Base-by-base conservation (phyloP, 2,888 invertebrate genomes). In the Alcis repandata region DNA sequence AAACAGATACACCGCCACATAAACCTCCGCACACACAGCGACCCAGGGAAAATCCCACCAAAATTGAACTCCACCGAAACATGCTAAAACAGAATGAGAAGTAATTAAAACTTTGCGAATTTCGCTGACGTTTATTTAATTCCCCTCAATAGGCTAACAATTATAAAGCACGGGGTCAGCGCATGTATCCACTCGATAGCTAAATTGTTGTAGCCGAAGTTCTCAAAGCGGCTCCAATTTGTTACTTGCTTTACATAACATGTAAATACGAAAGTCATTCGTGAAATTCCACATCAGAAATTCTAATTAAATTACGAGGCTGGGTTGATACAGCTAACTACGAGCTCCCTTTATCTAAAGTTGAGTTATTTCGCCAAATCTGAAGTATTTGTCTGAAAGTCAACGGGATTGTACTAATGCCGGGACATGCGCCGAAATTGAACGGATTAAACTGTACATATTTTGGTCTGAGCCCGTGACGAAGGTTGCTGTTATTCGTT, bases 241-340 rank as follows among this genome's bases (percentile, higher is more conserved):
- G 75, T 75, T 75, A 72, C 78, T 74, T 75, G 72, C 69, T 78
- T 75, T 77, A 76, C 74, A 74, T 79, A 83, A 79, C 76, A 76
- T 82, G 79, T 84, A 84, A 83, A 86, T 86, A 84, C 85, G 82
- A 85, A 85, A 85, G 86, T 87, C 84, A 88, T 87, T 87, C 81
- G 74, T 77, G 80, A 83, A 87, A 90, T 89, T 87, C 83, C 86
- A 78, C 79, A 82, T 76, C 77, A 80, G 84, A 88, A 86, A 87
- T 88, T 87, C 85, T 87, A 89, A 90, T 90, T 90, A 85, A 88
- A 89, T 89, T 84, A 86, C 81, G 78, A 81, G 77, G 64, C 73
- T 71, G 78, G 75, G 70, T 75, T 80, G 82, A 85, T 85, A 86
- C 80, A 80, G 79, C 80, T 83, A 82, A 87, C 84, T 85, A 85